Conservation (phyloP, 1,140 invertebrate species). For the Nomia melanderi region DNA sequence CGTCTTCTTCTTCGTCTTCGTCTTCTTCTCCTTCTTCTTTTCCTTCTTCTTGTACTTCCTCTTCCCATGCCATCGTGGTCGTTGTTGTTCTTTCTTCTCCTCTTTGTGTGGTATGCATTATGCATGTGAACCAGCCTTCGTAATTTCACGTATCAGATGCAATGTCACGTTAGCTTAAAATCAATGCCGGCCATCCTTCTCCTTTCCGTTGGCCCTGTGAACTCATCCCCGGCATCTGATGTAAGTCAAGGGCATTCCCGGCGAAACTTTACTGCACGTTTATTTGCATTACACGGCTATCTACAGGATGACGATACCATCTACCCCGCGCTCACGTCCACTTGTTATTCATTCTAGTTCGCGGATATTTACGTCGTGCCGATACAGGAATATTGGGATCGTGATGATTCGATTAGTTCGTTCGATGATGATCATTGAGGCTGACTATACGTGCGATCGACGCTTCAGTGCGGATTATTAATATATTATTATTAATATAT, state of each 20-base stretch:
- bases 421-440: no score
- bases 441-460: no score
- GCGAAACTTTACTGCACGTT: background rate
- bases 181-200: slow-evolving; percentile 34
- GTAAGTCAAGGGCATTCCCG: slow-evolving; percentile 22
- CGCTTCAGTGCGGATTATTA: no score
- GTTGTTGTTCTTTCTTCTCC: slow-evolving; percentile 13
- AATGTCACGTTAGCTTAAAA: slow-evolving; percentile 58
- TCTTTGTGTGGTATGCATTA: slow-evolving; percentile 55
- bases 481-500: no score
- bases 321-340: background rate
- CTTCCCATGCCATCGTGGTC: background rate
- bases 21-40: slow-evolving; percentile 4
- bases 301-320: background rate
- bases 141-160: slow-evolving; percentile 64
- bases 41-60: background rate
- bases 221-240: slow-evolving; percentile 27
- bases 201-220: background rate
- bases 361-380: background rate
- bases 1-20: slow-evolving; percentile 12
- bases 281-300: slow-evolving; percentile 18
- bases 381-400: background rate
- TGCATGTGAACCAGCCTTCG: slow-evolving; percentile 58
- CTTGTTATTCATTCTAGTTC: background rate
- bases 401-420: background rate